Percentiles rank a stretch among this genome's conserved stretches.
phyloP scores from a whole-genome alignment of 2,113 vertebrate species.

The Erythrocercus mccallii region DNA sequence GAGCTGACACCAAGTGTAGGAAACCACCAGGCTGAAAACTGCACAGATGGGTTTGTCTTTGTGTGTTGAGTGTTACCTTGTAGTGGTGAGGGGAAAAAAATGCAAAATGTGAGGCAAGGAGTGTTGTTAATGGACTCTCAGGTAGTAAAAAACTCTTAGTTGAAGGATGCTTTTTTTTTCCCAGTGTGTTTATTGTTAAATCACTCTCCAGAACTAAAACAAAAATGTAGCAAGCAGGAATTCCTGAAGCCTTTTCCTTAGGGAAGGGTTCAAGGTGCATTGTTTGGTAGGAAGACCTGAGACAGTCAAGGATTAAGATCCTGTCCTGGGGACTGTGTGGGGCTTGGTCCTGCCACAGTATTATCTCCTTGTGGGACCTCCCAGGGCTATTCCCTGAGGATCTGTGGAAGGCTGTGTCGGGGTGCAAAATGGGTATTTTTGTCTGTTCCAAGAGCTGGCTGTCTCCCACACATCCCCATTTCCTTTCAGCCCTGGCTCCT shows the following conservation, averaged over 20 bases:
- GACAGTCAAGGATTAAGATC: not conserved
- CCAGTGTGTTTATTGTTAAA: not conserved
- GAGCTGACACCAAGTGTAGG: not conserved
- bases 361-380: not conserved
- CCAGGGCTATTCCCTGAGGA: not conserved
- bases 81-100: not conserved
- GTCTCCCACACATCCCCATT: not conserved
- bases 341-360: not conserved
- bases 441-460: not conserved
- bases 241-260: not conserved
- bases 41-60: not conserved
- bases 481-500: not conserved
- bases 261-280: not conserved
- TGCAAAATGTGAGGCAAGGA: not conserved
- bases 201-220: not conserved
- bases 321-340: accelerated
- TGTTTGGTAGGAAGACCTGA: not conserved
- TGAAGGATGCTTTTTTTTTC: not conserved
- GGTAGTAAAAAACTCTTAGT: not conserved
- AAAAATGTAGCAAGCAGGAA: not conserved
- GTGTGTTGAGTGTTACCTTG: not conserved
- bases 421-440: not conserved
- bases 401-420: accelerated
- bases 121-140: not conserved
- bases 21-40: not conserved